Evolutionary conservation across 2,113 vertebrate genomes (phyloP).

Genomic region (Scomber colias): DNA sequence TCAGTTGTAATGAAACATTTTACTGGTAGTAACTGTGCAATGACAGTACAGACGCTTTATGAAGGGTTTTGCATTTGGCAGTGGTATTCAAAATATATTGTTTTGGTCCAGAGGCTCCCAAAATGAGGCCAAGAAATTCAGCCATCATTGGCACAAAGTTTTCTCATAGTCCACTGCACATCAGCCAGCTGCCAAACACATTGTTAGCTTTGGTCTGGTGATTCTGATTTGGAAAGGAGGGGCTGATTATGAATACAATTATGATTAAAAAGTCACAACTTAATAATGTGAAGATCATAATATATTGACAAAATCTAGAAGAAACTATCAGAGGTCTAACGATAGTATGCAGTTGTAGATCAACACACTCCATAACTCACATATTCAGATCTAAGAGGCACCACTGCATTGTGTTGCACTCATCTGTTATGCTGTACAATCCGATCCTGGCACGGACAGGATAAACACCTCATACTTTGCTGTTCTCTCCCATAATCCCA

Average conservation of each 20-base stretch:
- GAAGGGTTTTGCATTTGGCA: too few relatives aligned
- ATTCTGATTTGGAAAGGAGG: background rate
- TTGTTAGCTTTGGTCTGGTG: background rate
- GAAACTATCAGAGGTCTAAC: background rate
- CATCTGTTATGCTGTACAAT: slow-evolving; percentile 27
- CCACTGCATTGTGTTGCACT: slow-evolving; percentile 13
- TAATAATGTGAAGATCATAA: background rate
- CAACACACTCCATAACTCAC: background rate
- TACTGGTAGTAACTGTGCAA: too few relatives aligned
- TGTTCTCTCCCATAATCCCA: slow-evolving; percentile 67
- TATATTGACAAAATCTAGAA: too few relatives aligned
- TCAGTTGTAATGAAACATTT: too few relatives aligned
- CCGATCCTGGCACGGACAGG: slow-evolving; percentile 38
- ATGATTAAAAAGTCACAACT: background rate
- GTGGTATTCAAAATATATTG: too few relatives aligned
- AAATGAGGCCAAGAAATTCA: background rate
- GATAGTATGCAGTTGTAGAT: background rate
- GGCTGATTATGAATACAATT: too few relatives aligned
- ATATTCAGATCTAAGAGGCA: background rate
- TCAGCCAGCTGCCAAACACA: background rate
- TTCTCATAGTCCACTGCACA: background rate
- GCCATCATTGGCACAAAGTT: background rate
- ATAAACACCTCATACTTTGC: slow-evolving; percentile 72
- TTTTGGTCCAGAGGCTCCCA: background rate
- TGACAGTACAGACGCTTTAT: too few relatives aligned